These are phyloP conservation scores for Griposia aprilina DNA, from an alignment of 2,888 invertebrate genomes.

Conservation along the genomic window DNA sequence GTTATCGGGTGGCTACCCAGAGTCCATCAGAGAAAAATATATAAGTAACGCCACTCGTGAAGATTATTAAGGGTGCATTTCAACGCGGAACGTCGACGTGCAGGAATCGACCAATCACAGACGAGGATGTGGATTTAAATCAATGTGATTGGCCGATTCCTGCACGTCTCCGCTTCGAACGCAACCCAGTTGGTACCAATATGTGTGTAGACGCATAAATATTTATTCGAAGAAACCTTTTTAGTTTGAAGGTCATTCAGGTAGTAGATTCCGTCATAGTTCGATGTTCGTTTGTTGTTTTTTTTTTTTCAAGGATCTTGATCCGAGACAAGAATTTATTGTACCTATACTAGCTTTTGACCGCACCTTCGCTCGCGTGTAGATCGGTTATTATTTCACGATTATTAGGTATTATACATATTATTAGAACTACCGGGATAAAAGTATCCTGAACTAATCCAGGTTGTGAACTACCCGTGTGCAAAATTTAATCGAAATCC, in stretches of 20 bases:
- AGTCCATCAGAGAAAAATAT: not conserved
- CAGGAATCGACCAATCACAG: not conserved
- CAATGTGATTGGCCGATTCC: not conserved
- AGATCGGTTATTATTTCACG: too few species aligned
- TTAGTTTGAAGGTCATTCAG: slow-evolving; percentile 32
- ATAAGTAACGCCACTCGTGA: not conserved
- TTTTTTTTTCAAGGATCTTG: slow-evolving; percentile 1
- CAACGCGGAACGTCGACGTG: not conserved
- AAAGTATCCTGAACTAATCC: too few species aligned
- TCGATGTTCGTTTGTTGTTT: slow-evolving; percentile 2
- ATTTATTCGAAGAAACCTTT: slow-evolving; percentile 9
- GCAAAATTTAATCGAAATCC: too few species aligned
- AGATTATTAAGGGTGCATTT: not conserved
- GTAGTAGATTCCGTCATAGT: slow-evolving; percentile 40
- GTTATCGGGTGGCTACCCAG: not conserved
- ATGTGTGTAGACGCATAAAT: not conserved
- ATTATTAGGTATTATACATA: too few species aligned
- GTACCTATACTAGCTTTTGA: too few species aligned
- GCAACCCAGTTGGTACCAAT: not conserved
- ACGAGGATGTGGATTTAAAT: not conserved
- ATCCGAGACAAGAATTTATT: not conserved
- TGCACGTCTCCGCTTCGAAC: too few species aligned
- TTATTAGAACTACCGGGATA: too few species aligned
- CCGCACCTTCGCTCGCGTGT: too few species aligned
- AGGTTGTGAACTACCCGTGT: too few species aligned